Conservation (phyloP, 2,113 vertebrate species). For the Neodon shergylaensis region DNA sequence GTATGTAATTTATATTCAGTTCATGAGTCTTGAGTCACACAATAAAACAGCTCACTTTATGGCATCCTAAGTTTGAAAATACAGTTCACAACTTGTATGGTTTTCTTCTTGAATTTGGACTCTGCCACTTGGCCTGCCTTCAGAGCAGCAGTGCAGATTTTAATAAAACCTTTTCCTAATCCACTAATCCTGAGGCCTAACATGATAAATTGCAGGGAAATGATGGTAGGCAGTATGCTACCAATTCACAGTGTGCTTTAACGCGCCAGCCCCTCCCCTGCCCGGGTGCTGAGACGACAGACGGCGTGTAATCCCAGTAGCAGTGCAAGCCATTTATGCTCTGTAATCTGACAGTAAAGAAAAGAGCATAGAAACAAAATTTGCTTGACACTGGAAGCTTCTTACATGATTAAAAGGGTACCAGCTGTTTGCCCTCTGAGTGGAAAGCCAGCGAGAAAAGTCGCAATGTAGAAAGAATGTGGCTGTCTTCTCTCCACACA, state of each 20-base stretch:
- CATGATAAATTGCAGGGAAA: conserved; percentile 82
- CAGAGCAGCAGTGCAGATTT: conserved; percentile 79
- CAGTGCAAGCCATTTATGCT: conserved; percentile 84
- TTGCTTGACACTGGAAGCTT: conserved; percentile 84
- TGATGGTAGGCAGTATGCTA: conserved; percentile 86
- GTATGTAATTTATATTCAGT: not conserved
- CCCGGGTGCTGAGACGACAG: conserved; percentile 79
- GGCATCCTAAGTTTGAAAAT: conserved; percentile 50
- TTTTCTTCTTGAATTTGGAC: conserved; percentile 70
- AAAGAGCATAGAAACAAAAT: conserved; percentile 89
- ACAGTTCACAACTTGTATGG: not conserved
- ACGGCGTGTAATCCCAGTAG: conserved; percentile 85
- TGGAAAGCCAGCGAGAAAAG: conserved; percentile 83
- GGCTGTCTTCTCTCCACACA: conserved; percentile 72
- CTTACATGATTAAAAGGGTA: conserved; percentile 88
- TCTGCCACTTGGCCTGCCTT: conserved; percentile 78
- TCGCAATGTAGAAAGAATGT: conserved; percentile 76
- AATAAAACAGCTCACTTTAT: conserved; percentile 4
- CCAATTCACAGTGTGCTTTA: conserved; percentile 83
- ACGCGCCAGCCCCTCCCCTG: conserved; percentile 41
- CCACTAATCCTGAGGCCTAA: conserved; percentile 83
- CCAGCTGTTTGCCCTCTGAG: conserved; percentile 82
- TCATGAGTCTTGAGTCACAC: conserved; percentile 20
- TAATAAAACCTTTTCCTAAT: conserved; percentile 49
- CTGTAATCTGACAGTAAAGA: conserved; percentile 84